Conservation (phyloP, 1,140 invertebrate species). For the Lasioglossum albipes region DNA sequence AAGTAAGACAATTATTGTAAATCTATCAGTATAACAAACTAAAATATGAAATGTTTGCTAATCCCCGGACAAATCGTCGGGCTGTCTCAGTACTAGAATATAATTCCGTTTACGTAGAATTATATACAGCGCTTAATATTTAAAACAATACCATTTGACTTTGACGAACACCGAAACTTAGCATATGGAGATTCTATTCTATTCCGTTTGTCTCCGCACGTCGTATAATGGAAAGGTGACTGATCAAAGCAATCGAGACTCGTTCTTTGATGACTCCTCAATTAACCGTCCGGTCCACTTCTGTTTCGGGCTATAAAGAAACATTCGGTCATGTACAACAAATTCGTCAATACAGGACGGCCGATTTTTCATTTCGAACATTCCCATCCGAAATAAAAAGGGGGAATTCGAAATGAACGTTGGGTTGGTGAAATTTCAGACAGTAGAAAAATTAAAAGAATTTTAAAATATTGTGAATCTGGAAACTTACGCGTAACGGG, state of each 20-base stretch:
- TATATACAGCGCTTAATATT: constrained; percentile 17
- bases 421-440: too few relatives aligned
- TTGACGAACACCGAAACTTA: constrained; percentile 28
- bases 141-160: constrained; percentile 30
- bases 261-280: not conserved
- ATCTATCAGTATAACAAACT: not conserved
- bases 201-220: constrained; percentile 3
- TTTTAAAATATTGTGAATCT: too few relatives aligned
- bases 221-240: constrained; percentile 15
- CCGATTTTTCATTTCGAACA: not conserved
- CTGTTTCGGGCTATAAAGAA: constrained; percentile 27
- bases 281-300: constrained; percentile 8
- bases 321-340: not conserved
- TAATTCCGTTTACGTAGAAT: constrained; percentile 15
- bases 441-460: too few relatives aligned
- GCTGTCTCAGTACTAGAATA: constrained; percentile 8
- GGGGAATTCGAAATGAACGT: too few relatives aligned
- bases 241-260: not conserved
- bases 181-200: not conserved
- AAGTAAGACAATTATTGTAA: constrained; percentile 11
- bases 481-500: constrained; percentile 54
- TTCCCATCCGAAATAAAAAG: not conserved
- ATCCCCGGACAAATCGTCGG: constrained; percentile 7
- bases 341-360: not conserved
- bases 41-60: constrained; percentile 13